Percentiles rank a stretch among this genome's conserved stretches.
phyloP scores from a whole-genome alignment of 2,888 invertebrate genomes.

The Andrena camellia region DNA sequence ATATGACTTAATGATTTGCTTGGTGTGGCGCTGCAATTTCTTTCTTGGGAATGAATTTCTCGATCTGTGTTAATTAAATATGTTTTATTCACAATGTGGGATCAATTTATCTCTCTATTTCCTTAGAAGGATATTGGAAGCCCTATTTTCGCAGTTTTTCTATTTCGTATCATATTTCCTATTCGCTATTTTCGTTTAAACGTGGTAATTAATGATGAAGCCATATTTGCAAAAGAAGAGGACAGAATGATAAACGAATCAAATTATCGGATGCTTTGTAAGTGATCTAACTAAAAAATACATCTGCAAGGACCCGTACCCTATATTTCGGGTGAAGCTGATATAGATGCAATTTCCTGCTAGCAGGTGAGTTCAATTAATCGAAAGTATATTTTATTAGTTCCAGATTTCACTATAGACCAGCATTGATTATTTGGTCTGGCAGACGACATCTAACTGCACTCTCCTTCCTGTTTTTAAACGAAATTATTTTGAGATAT shows the following conservation, averaged over 20 bases:
- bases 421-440: too few relatives aligned
- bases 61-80: too few relatives aligned
- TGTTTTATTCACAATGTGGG: too few relatives aligned
- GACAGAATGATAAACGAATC: neutral
- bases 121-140: too few relatives aligned
- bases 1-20: too few relatives aligned
- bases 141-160: neutral
- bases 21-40: too few relatives aligned
- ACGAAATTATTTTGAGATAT: too few relatives aligned
- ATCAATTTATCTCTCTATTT: too few relatives aligned
- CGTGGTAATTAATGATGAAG: neutral
- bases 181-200: constrained; percentile 7
- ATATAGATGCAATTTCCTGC: neutral
- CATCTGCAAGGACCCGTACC: neutral
- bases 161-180: neutral
- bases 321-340: neutral
- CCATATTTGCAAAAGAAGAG: neutral
- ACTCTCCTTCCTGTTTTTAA: too few relatives aligned
- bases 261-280: neutral
- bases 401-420: too few relatives aligned
- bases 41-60: too few relatives aligned
- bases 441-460: too few relatives aligned
- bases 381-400: neutral
- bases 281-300: neutral
- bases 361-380: neutral